Evolutionary conservation across 2,113 vertebrate genomes (phyloP), one percentile per base, ranked within the genome.

Genomic region (Ciconia boyciana): DNA sequence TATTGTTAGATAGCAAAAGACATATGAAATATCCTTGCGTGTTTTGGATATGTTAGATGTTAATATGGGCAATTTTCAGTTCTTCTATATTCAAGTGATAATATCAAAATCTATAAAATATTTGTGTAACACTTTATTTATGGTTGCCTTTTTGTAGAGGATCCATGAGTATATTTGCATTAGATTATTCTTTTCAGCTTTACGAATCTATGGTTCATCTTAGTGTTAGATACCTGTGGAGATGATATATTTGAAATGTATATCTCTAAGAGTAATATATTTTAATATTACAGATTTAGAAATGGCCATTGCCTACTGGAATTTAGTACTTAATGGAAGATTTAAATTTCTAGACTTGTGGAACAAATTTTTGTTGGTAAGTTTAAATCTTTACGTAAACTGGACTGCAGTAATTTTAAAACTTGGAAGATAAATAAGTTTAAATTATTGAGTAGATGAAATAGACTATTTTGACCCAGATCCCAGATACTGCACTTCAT

Each of bases 311-410:
- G 98, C 98, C 88, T 99, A 99, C 97, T 99, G 98, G 98, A 99
- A 99, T 98, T 98, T 99, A 98, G 98, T 99, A 98, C 98, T 99
- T 98, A 98, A 98, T 94, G 98, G 98, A 98, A 98, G 98, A 98
- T 99, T 99, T 98, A 99, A 99, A 98, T 99, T 99, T 98, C 98
- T 99, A 98, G 98, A 99, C 98, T 98, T 99, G 98, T 99, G 98
- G 98, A 99, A 99, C 98, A 98, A 98, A 97, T 99, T 99, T 98
- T 99, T 99, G 97, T 98, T 99, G 98, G 98, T 99, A 98, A 99
- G 98, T 98, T 96, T 87, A 94, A 90, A 43, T 92, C 90, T 98
- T 95, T 95, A 64, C 68, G 16, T 96, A 69, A 94, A 69, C 17
- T 75, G 69, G 58, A 46, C 28, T 96, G 60, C 60, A 94, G 54